Evolutionary conservation across 2,113 vertebrate species (phyloP).

Genomic region (Scartelaos histophorus): DNA sequence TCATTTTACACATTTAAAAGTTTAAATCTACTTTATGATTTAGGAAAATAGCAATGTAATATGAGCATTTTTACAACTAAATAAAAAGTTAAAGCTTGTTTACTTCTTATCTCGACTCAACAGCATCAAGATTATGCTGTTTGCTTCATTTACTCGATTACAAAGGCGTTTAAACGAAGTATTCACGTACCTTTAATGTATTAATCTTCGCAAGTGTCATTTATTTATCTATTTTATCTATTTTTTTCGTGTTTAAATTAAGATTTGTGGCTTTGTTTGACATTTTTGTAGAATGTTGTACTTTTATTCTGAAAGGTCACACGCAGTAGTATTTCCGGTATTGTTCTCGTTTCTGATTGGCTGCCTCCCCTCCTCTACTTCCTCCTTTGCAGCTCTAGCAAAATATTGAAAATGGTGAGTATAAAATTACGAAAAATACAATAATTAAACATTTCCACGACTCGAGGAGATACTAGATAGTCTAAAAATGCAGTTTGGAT

Average conservation of each 20-base stretch:
- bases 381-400: constrained; percentile 59
- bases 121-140: not conserved
- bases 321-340: not conserved
- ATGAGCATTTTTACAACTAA: too few species aligned
- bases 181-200: not conserved
- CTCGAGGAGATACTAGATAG: too few species aligned
- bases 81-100: too few species aligned
- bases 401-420: constrained; percentile 76
- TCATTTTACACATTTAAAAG: not conserved
- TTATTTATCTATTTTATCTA: not conserved
- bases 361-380: constrained; percentile 55
- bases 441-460: not conserved
- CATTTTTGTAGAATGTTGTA: not conserved
- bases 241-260: not conserved
- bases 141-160: not conserved
- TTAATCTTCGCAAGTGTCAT: not conserved
- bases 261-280: not conserved
- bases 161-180: not conserved
- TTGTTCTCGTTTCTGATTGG: constrained; percentile 29
- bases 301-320: constrained; percentile 52
- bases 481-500: not conserved
- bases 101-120: not conserved
- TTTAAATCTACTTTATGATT: too few species aligned
- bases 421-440: constrained; percentile 47
- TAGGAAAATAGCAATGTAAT: too few species aligned